Evolutionary conservation across 2,113 vertebrate genomes (phyloP), one percentile per base, ranked within the genome.

Genomic region (Camelus bactrianus): DNA sequence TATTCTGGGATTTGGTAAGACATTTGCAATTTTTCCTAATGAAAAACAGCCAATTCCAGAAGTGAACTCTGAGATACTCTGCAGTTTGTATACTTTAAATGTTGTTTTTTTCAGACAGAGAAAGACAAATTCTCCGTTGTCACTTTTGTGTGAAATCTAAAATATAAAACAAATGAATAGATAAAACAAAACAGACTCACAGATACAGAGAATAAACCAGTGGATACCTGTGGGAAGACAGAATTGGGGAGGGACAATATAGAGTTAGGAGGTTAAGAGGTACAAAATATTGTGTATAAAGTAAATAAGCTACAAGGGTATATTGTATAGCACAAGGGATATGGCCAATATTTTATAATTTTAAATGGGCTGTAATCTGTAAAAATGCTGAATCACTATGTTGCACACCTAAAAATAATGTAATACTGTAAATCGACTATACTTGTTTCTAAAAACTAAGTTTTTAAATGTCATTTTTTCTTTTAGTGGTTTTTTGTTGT

Each of bases 391-490:
- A 77, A 35, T 79, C 19, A 24, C 19, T 22, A 12, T 54, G 7
- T 54, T 79, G 75, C 50, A n/a, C 50, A 54, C 75, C 50, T 79
- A 50, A 54, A 54, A 79, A 79, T 54, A 77, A 77, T 77, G n/a
- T n/a, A 52, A 30, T 52, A 24, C 13, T 79, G 3, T 79, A 56
- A 56, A 35, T 54, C 1, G 0, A 54, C 76, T n/a, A n/a, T 77
- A 79, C 48, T 77, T 54, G 19, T 79, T 54, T 70, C 54, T 56
- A 22, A n/a, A n/a, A 75, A 77, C 28, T n/a, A n/a, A 50, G 35
- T 79, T 54, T 75, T 95, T 72, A 73, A 82, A 26, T 62, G 14
- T 56, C 88, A 35, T 56, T 97, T 93, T 87, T 73, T 3, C 70
- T 91, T 70, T 72, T 65, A 50, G 11, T 64, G 26, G 56, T 73